Evolutionary conservation across 2,888 invertebrate genomes (phyloP), one percentile per base, ranked within the genome.

Genomic region (Drosophila anceps): DNA sequence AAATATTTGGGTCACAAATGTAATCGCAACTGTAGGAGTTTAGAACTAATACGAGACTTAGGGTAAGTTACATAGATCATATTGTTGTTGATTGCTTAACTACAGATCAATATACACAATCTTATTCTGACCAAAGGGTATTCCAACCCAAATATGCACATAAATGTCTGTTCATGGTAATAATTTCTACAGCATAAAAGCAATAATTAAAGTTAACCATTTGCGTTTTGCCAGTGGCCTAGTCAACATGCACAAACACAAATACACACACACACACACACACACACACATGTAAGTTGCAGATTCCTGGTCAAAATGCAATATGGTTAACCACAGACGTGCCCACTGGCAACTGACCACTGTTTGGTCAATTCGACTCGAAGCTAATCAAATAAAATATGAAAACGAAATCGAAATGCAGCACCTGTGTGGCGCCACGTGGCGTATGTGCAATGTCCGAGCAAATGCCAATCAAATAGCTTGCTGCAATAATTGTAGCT

Each of bases 341-440:
- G 57, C 54, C 70, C 53, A 31, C 48, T 43, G 61, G 46, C 60
- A 54, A 13, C 46, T 73, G 63, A 39, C 51, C 48, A 24, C 20
- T 60, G 35, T 46, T 58, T 41, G 62, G 58, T 43, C 33, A 41
- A 48, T 27, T 59, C 53, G 43, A 58, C 51, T 41, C 44, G 57
- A 66, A 79, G 79, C 70, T 79, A 76, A 78, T 72, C 76, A 79
- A 79, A 78, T 79, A 75, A 78, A 75, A 75, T 79, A 59, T 76
- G 63, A 29, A 35, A 37, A 15, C 37, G 24, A 37, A 58, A 63
- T 39, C 62, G 18, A 70, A 79, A 46, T 73, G 39, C 13, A 18
- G 55, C 46, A 71, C 58, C 43, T 46, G 39, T 20, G 43, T 27
- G 27, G n/a, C 12, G 20, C 33, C 27, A 76, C 46, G 27, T 33